Evolutionary conservation across 2,888 invertebrate genomes (phyloP), one percentile per base, ranked within the genome.

Genomic region (Merodon equestris): DNA sequence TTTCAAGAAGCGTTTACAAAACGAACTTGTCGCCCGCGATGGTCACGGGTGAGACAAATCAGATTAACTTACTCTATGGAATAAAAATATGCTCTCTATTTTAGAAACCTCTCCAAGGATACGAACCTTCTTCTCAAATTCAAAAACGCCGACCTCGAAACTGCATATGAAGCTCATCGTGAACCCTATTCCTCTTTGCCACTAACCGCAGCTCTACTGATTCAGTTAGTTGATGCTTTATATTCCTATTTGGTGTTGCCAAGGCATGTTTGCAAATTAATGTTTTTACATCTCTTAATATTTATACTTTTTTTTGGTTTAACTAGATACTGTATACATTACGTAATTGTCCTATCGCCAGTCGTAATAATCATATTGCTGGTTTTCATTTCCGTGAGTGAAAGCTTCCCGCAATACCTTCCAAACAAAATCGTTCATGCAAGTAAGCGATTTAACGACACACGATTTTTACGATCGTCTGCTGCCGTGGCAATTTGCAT

Each of bases 21-120:
- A 95, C 87, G 97, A 97, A 87, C 91, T 97, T 68, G 94, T 96
- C 83, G 94, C 93, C 86, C 91, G 96, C 85, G 95, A 96, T 89
- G 94, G 94, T 57, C 93, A 94, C 89, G 94, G 93, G 95, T 95
- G 10, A 40, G 9, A 15, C 7, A 54, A 18, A 15, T 2, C 10
- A 18, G 19, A 1, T 42, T 12, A 50, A n/a, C 45, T 13, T 13
- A 3, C 18, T 12, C 44, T 1, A 40, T 45, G n/a, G n/a, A n/a
- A n/a, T 50, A 4, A 17, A 51, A 42, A 10, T 10, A 1, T 10
- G 15, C 1, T 7, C 10, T 45, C 15, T 36, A 12, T 40, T 63
- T 17, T 42, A 87, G 87, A 70, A 87, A 94, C 85, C 88, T 94
- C 60, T 91, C 91, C 63, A 92, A 93, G 83, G 93, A 93, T 84